Base-by-base conservation (phyloP, 2,797 vertebrate species). In the Channallabes apus region DNA sequence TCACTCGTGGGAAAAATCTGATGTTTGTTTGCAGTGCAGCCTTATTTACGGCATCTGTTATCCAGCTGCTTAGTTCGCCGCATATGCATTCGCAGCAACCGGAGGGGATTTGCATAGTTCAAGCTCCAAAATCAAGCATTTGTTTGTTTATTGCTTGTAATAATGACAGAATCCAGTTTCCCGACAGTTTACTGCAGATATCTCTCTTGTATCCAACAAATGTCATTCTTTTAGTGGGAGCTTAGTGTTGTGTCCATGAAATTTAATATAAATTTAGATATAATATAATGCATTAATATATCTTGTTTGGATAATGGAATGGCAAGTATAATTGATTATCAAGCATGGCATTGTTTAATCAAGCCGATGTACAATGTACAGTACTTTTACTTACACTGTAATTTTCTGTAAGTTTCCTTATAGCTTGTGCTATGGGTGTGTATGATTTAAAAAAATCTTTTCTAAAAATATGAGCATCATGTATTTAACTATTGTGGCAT, bases 31-130 rank as follows among this genome's bases (percentile, higher is more conserved):
- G 75, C 69, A 51, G 76, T n/a, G 78, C 62, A 81, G 78, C 38
- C 41, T 71, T 85, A 72, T 83, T 83, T 83, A 83, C 61, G 3
- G 22, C 81, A 83, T 88, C 76, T 83, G 87, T 81, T 88, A 51
- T 82, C 77, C 82, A 71, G 82, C 82, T 56, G 62, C 29, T 77
- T 78, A 65, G 67, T 72, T 77, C 68, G 32, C 32, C 62, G 15
- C 85, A 86, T 29, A 64, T 59, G 68, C 61, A 29, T 82, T 62
- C 14, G 29, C 62, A 46, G 77, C 51, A 75, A 73, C 64, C 32
- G 3, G 32, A 69, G 80, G 75, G 38, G 59, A 76, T 54, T 84
- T 72, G 76, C 77, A 58, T 72, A 46, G 67, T 81, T 84, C 38
- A n/a, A 56, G 62, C 78, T 84, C 71, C n/a, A 29, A 77, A 68